Evolutionary conservation across 2,888 invertebrate species (phyloP).

Genomic region (Biston betularia): DNA sequence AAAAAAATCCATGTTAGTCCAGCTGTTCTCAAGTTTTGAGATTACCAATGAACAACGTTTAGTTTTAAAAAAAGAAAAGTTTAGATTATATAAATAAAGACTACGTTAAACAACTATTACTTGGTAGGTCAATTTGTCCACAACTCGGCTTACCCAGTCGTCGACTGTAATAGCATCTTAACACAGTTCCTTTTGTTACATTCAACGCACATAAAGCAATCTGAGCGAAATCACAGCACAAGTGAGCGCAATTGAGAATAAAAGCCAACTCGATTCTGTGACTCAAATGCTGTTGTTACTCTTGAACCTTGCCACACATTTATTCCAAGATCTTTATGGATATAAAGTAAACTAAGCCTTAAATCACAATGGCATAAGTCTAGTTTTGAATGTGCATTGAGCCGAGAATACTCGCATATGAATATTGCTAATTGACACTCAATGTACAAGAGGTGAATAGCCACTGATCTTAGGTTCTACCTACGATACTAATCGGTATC

Average conservation of each 20-base stretch:
- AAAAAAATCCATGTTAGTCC: no score
- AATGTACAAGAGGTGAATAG: slow-evolving; percentile 55
- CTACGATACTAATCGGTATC: slow-evolving; percentile 2
- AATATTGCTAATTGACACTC: slow-evolving; percentile 58
- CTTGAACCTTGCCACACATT: slow-evolving; percentile 46
- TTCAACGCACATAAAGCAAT: slow-evolving; percentile 11
- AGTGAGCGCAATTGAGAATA: slow-evolving; percentile 53
- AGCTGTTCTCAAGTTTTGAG: no score
- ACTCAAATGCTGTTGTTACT: slow-evolving; percentile 51
- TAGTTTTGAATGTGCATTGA: slow-evolving; percentile 23
- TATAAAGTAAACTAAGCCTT: slow-evolving; percentile 22
- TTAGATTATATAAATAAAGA: no score
- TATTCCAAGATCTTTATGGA: slow-evolving; percentile 12
- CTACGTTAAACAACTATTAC: no score
- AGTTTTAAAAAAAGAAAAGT: no score
- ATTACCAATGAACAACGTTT: no score
- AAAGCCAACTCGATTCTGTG: slow-evolving; percentile 49
- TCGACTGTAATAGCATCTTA: neutral
- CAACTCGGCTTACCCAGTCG: neutral
- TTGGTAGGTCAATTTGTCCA: no score
- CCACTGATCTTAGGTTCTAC: slow-evolving; percentile 46
- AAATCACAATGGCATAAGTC: slow-evolving; percentile 29
- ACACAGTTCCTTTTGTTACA: slow-evolving; percentile 5
- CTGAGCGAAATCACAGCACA: slow-evolving; percentile 34
- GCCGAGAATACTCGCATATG: slow-evolving; percentile 2